Percentiles rank a stretch among this genome's conserved stretches.
phyloP scores from a whole-genome alignment of 2,888 invertebrate species.

The Brachypterus glaber region DNA sequence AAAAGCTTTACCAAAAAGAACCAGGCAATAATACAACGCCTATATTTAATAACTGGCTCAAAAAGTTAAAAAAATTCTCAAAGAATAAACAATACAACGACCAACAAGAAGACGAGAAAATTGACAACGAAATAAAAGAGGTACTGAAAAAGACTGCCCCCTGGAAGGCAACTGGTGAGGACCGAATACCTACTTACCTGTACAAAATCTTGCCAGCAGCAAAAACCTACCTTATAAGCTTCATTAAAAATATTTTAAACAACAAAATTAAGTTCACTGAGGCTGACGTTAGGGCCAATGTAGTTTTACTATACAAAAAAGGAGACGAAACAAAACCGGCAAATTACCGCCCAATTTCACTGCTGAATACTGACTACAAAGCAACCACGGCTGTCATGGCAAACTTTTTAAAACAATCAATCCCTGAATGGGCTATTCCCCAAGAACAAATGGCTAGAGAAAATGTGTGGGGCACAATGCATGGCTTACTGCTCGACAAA shows the following conservation, averaged over 20 bases:
- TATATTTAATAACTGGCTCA: slow-evolving; percentile 12
- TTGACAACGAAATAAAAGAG: too few relatives aligned
- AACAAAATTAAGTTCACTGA: neutral
- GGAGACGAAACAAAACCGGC: slow-evolving; percentile 20
- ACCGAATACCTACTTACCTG: too few relatives aligned
- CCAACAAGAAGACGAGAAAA: slow-evolving; percentile 8
- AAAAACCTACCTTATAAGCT: slow-evolving; percentile 7
- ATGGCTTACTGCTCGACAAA: slow-evolving; percentile 22
- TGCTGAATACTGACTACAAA: too few relatives aligned
- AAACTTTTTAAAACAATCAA: slow-evolving; percentile 6
- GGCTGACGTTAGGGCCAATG: too few relatives aligned
- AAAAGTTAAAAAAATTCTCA: slow-evolving; percentile 8
- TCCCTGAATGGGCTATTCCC: too few relatives aligned
- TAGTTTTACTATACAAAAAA: slow-evolving; percentile 24
- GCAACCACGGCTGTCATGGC: slow-evolving; percentile 17
- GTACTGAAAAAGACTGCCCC: slow-evolving; percentile 16
- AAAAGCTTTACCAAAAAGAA: slow-evolving; percentile 8
- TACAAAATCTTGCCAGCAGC: slow-evolving; percentile 16
- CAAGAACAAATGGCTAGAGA: slow-evolving; percentile 19
- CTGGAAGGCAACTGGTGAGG: too few relatives aligned
- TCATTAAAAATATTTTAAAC: slow-evolving; percentile 2
- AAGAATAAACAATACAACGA: neutral
- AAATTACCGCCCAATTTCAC: slow-evolving; percentile 27
- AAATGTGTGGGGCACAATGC: slow-evolving; percentile 25
- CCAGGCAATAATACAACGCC: too few relatives aligned